Percentiles rank a stretch among this genome's conserved stretches.
Evolutionary conservation across 2,797 vertebrate species (phyloP).

Genomic region (Lepilemur ruficaudatus): DNA sequence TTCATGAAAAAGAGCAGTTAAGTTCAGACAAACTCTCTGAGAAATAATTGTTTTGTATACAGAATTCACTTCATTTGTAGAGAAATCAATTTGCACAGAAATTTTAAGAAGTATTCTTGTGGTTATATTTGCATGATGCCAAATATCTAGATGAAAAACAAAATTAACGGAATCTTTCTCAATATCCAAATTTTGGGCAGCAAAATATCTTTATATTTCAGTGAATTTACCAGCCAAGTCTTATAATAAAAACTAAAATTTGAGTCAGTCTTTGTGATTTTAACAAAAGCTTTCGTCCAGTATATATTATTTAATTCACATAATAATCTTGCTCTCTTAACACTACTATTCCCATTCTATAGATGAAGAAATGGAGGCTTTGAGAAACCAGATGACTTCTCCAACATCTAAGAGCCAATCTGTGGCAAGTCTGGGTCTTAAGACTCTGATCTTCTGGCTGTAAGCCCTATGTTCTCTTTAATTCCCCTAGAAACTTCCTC

Average conservation of each 20-base stretch:
- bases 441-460: background rate
- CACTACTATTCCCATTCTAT: background rate
- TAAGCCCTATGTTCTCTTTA: background rate
- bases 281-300: background rate
- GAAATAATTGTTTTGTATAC: background rate
- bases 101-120: background rate
- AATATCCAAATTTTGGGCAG: background rate
- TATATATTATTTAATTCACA: background rate
- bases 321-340: background rate
- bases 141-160: conserved; percentile 1
- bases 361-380: background rate
- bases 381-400: background rate
- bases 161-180: conserved; percentile 16
- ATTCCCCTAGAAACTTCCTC: background rate
- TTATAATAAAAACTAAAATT: conserved; percentile 11
- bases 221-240: conserved; percentile 1
- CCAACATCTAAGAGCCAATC: background rate
- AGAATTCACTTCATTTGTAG: background rate
- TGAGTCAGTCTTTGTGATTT: background rate
- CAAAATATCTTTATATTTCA: conserved; percentile 29
- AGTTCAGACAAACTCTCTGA: background rate
- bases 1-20: background rate
- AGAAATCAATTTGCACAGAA: background rate
- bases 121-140: background rate
- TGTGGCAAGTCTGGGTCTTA: background rate